A percentile compares a stretch with the other conserved stretches of the same genome.
These are phyloP conservation scores for Denticeps clupeoides DNA, from an alignment of 2,797 vertebrate genomes.

Conservation along the genomic window DNA sequence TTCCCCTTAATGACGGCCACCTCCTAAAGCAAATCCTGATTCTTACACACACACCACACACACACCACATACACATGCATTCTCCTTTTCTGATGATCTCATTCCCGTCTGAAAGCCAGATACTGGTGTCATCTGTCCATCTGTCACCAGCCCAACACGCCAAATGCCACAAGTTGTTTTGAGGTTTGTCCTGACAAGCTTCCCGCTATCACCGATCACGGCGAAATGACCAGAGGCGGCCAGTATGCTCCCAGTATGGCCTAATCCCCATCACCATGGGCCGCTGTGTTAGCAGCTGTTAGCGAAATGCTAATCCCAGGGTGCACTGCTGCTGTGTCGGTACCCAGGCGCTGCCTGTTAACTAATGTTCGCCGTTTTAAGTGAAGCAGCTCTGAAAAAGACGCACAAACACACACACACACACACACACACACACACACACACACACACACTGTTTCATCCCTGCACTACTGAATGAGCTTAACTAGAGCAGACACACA, in stretches of 20 bases:
- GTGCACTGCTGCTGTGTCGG: too few relatives aligned
- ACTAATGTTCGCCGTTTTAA: too few relatives aligned
- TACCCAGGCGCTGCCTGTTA: too few relatives aligned
- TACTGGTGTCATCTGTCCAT: slow-evolving; percentile 19
- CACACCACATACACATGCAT: too few relatives aligned
- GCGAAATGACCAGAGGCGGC: background rate
- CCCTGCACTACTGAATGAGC: slow-evolving; percentile 11
- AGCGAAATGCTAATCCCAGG: too few relatives aligned
- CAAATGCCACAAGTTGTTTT: slow-evolving; percentile 1
- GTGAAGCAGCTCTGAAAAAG: background rate
- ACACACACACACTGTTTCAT: slow-evolving; percentile 3
- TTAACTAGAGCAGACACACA: slow-evolving; percentile 36
- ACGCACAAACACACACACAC: too few relatives aligned
- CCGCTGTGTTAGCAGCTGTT: background rate
- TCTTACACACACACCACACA: too few relatives aligned
- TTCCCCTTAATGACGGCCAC: too few relatives aligned
- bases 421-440: slow-evolving; percentile 12
- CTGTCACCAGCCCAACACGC: slow-evolving; percentile 9
- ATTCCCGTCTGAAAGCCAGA: slow-evolving; percentile 17
- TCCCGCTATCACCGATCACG: background rate
- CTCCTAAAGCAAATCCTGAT: too few relatives aligned
- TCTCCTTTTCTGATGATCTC: slow-evolving; percentile 20
- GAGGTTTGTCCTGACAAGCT: background rate
- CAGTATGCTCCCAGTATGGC: background rate
- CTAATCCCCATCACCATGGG: background rate